Evolutionary conservation across 2,797 vertebrate genomes (phyloP).

Genomic region (Esox masquinongy): DNA sequence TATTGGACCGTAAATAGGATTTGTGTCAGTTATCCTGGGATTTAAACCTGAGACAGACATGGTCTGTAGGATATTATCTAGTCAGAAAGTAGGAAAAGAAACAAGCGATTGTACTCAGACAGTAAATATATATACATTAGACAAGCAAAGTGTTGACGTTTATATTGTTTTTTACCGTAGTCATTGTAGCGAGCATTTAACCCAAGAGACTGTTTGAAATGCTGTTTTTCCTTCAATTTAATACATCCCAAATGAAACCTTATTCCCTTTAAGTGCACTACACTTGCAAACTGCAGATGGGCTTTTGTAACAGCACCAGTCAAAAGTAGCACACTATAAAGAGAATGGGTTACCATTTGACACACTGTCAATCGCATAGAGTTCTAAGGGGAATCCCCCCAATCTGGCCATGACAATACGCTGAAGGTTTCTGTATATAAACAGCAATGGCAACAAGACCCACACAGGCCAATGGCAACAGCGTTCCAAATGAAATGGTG

Average conservation of each 20-base stretch:
- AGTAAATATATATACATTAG: background rate
- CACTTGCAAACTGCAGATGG: background rate
- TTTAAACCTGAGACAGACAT: conserved; percentile 53
- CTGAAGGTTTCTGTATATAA: background rate
- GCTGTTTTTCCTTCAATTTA: background rate
- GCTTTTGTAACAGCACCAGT: background rate
- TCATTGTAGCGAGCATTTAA: no score
- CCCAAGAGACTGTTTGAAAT: background rate
- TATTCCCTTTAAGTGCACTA: background rate
- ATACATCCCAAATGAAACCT: background rate
- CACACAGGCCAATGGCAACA: background rate
- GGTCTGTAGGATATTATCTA: background rate
- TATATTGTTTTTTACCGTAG: background rate
- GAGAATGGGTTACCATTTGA: background rate
- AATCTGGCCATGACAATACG: background rate
- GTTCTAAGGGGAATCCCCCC: background rate
- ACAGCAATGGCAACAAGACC: background rate
- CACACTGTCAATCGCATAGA: background rate
- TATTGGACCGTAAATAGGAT: background rate
- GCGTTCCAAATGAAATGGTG: background rate
- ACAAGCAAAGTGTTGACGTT: background rate
- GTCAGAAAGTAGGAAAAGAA: conserved; percentile 1
- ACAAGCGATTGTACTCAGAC: background rate
- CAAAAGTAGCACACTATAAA: background rate
- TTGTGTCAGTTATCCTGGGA: conserved; percentile 6